Evolutionary conservation across 2,797 vertebrate species (phyloP).

Genomic region (Falco naumanni): DNA sequence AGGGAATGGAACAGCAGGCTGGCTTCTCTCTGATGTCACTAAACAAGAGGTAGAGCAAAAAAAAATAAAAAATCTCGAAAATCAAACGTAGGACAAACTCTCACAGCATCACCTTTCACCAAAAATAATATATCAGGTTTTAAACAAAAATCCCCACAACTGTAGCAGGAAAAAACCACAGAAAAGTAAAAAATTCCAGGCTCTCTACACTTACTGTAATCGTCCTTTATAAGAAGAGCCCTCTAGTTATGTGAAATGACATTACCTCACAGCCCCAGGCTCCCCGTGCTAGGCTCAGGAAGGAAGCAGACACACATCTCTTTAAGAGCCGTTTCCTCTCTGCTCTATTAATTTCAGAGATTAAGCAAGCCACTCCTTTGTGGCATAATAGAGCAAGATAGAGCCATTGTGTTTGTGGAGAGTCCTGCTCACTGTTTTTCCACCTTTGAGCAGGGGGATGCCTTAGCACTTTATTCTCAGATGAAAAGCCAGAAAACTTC

Average conservation of each 20-base stretch:
- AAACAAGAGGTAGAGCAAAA: neutral
- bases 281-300: constrained; percentile 74
- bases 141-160: constrained; percentile 39
- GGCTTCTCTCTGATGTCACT: neutral
- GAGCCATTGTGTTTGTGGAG: constrained; percentile 65
- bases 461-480: constrained; percentile 15
- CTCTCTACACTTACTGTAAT: constrained; percentile 60
- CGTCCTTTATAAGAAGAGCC: constrained; percentile 68
- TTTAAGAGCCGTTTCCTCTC: constrained; percentile 78
- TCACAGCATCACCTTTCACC: neutral
- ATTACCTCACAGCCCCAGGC: constrained; percentile 70
- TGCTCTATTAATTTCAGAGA: constrained; percentile 79
- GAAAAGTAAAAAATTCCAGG: constrained; percentile 62
- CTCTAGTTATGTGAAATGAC: constrained; percentile 77
- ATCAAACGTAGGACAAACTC: neutral
- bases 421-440: constrained; percentile 46
- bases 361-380: constrained; percentile 77
- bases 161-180: neutral
- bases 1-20: constrained; percentile 16
- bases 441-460: neutral
- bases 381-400: constrained; percentile 70
- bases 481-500: constrained; percentile 31
- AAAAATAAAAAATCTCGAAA: neutral
- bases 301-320: constrained; percentile 77
- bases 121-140: neutral